phyloP scores from a whole-genome alignment of 2,888 invertebrate species.

The Zaprionus obscuricornis region DNA sequence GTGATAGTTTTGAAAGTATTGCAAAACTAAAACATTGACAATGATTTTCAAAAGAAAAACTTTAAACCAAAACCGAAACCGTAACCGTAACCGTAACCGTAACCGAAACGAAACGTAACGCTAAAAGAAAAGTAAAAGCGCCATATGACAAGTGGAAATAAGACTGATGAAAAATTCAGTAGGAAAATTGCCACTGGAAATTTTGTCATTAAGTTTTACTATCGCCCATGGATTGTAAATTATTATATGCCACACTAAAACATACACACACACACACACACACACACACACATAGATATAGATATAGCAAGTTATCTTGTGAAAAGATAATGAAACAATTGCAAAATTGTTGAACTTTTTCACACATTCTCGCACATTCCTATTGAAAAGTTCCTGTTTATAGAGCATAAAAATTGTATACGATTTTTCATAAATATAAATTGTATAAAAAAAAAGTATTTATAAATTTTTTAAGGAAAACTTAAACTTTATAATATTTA shows the following conservation, averaged over 20 bases:
- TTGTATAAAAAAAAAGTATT: neutral
- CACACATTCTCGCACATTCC: too few species aligned
- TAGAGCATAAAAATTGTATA: too few species aligned
- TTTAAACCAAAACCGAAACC: conserved; percentile 30
- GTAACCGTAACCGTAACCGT: neutral
- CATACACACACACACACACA: too few species aligned
- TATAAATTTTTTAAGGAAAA: neutral
- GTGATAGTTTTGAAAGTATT: conserved; percentile 35
- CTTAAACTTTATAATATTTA: too few species aligned
- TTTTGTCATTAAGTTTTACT: conserved; percentile 51
- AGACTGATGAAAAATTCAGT: conserved; percentile 59
- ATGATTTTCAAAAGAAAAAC: too few species aligned
- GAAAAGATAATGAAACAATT: too few species aligned
- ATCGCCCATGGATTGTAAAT: conserved; percentile 19
- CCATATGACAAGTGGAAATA: conserved; percentile 33
- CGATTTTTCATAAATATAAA: neutral
- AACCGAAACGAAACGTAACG: neutral
- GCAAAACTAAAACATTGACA: too few species aligned
- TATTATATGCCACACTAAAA: too few species aligned
- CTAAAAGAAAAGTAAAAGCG: conserved; percentile 19
- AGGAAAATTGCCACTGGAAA: conserved; percentile 34
- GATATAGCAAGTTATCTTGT: conserved; percentile 2
- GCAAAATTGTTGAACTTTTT: too few species aligned
- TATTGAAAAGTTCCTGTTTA: too few species aligned
- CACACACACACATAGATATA: neutral